phyloP scores from a whole-genome alignment of 2,113 vertebrate genomes.

The Bungarus multicinctus region DNA sequence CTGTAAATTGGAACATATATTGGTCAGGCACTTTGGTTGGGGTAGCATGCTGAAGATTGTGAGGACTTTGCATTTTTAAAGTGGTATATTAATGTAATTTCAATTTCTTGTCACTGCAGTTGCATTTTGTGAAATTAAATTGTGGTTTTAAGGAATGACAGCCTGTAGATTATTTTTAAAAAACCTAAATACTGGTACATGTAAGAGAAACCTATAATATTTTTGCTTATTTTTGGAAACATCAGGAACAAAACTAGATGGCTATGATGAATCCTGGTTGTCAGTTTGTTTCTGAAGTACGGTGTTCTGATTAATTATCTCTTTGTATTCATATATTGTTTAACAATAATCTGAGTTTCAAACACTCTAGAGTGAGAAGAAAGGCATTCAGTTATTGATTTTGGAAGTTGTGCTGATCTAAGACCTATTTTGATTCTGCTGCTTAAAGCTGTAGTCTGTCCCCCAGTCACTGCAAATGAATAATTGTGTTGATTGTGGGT shows the following conservation, averaged over 20 bases:
- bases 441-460: background rate
- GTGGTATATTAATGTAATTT: background rate
- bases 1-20: background rate
- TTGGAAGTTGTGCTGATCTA: background rate
- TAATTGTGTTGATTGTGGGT: background rate
- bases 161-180: background rate
- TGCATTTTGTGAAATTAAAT: background rate
- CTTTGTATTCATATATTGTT: background rate
- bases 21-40: background rate
- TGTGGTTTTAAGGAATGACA: background rate
- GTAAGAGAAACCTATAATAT: background rate
- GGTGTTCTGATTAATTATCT: background rate
- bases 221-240: background rate
- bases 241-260: background rate
- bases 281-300: background rate
- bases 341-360: background rate
- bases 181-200: background rate
- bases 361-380: background rate
- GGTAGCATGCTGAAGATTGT: background rate
- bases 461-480: background rate
- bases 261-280: background rate
- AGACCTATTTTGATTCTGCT: background rate
- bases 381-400: background rate
- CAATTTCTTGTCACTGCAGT: background rate
- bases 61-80: background rate